Evolutionary conservation across 2,888 invertebrate genomes (phyloP), one percentile per base, ranked within the genome.

Genomic region (Leptopilina drosophilae): DNA sequence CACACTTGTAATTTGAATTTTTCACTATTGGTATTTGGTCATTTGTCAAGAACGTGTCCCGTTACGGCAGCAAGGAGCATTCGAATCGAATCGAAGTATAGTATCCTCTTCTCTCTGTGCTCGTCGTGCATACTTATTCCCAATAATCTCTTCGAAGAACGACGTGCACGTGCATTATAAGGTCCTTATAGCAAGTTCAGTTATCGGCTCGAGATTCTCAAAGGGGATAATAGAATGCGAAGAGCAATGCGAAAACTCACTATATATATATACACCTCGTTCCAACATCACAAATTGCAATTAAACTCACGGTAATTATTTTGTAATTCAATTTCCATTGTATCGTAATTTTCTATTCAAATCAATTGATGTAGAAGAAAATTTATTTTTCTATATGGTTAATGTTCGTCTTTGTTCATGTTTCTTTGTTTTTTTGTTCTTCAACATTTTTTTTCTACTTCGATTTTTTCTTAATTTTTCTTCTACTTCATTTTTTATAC

Each of bases 51-150:
- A 73, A 56, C 40, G 56, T 53, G 53, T 56, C 15, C 73, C 73
- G 73, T 73, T 73, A 53, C 53, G 56, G 56, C 40, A 73, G 56
- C 33, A 73, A 33, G 33, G 33, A 33, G 73, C 56, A 73, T 56
- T 56, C 56, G 56, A n/a, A 73, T 73, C 73, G 56, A 73, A 73
- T 56, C 73, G 33, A 73, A 33, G 33, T 33, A 20, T 20, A 73
- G 73, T 56, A 73, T 73, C 73, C n/a, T 73, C 56, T 40, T 3
- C 49, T 42, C 33, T 2, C 33, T 33, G 33, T 33, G 33, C 33
- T 33, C 40, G 73, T 40, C 56, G 73, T 73, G 73, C 73, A 73
- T 73, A 73, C 73, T 73, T 73, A 73, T 73, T 73, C 73, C 56
- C 73, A 73, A 73, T 73, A 73, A 73, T 56, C 56, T 56, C 73